Conservation (phyloP, 2,797 vertebrate genomes). For the Crocodylus rhombifer region DNA sequence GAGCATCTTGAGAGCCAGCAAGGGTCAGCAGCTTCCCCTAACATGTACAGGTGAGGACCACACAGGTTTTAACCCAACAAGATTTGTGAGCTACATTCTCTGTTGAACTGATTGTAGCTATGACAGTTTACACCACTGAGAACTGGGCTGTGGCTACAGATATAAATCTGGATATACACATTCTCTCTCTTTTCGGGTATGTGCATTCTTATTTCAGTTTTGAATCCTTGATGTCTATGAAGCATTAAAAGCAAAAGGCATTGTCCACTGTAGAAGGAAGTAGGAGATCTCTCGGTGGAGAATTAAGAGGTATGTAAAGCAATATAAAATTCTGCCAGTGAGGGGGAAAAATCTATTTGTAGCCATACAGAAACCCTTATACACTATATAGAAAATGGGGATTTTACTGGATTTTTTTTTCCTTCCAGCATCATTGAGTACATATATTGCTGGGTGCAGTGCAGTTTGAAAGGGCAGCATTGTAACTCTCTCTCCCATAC, state of each 20-base stretch:
- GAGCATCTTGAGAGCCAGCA: background rate
- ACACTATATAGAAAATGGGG: background rate
- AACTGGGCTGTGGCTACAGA: background rate
- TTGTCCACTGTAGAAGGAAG: background rate
- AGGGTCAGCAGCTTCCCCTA: rapidly evolving
- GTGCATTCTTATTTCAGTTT: background rate
- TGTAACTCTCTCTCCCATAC: background rate
- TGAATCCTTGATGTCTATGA: background rate
- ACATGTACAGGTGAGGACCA: background rate
- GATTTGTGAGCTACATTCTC: background rate
- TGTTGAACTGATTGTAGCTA: background rate
- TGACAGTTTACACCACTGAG: background rate
- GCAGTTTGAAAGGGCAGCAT: background rate
- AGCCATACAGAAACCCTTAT: background rate
- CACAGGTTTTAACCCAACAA: background rate
- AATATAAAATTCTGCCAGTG: background rate
- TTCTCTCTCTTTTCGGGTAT: background rate
- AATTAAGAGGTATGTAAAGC: background rate
- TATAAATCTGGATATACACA: background rate
- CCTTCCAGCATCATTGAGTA: background rate
- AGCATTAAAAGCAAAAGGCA: background rate
- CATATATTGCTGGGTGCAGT: background rate
- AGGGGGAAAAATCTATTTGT: background rate
- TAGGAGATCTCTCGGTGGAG: background rate
- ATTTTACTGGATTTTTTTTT: background rate